These are phyloP conservation scores for Catamblyrhynchus diadema DNA, from an alignment of 2,797 vertebrate genomes.

Conservation along the genomic window DNA sequence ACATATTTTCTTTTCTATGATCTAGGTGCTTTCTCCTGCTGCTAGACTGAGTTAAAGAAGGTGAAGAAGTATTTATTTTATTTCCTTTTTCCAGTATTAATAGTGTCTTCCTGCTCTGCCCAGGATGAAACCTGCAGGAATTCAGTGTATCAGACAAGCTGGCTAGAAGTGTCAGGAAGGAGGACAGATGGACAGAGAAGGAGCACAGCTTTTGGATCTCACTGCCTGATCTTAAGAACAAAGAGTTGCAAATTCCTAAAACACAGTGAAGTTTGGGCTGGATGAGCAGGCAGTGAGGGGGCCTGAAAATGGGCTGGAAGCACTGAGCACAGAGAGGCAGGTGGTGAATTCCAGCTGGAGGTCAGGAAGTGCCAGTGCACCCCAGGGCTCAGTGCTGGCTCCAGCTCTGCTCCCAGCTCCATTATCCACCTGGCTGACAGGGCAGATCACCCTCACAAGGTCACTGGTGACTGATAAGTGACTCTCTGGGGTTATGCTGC, in stretches of 20 bases:
- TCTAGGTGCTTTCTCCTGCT: neutral
- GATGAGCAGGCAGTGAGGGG: neutral
- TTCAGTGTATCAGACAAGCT: neutral
- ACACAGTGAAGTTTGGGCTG: neutral
- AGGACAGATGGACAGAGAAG: neutral
- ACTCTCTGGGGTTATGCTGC: neutral
- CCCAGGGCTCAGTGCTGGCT: neutral
- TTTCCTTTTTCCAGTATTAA: neutral
- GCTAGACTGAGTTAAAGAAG: neutral
- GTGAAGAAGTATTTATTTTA: neutral
- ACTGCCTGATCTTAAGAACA: neutral
- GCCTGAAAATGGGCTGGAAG: neutral
- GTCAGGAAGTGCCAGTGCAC: neutral
- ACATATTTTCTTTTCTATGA: neutral
- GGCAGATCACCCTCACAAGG: neutral
- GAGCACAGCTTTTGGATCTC: neutral
- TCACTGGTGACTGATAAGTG: fast-evolving
- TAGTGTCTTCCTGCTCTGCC: neutral
- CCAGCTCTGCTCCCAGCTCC: neutral
- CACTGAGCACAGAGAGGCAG: fast-evolving
- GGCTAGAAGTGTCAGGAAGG: neutral
- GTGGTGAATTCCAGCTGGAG: neutral
- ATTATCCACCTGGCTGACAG: fast-evolving
- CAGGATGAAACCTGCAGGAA: neutral
- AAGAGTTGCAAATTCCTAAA: neutral